Base-by-base conservation (phyloP, 1,140 invertebrate species). In the Drosophila kikkawai region DNA sequence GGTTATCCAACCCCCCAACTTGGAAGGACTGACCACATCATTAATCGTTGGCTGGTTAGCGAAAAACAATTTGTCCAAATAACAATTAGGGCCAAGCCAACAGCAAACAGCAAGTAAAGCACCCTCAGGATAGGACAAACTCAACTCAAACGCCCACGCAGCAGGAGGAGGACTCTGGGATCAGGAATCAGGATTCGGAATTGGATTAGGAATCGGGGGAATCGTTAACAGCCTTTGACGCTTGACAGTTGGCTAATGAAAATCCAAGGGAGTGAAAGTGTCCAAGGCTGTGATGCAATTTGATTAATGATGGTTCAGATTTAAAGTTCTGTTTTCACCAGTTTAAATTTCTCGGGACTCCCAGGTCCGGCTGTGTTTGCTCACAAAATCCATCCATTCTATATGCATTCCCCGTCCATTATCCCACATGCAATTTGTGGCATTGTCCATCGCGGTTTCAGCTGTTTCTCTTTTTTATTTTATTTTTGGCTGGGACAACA, bases 1-100 rank as follows among this genome's bases (percentile, higher is more conserved):
- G 60, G 56, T 13, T 50, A 51, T 32, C 29, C 63, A 42, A 45
- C 63, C 37, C 66, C 53, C 4, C 36, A 55, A 11, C 19, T 65
- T 42, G 26, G 19, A 15, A 37, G 36, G 60, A 75, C 74, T 81
- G 82, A 69, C 68, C 82, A 81, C 68, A 85, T 85, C 79, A 85
- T 85, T 85, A 85, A 85, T 85, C 78, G 74, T 70, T 73, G 42
- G 64, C 82, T 78, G 70, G 82, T 85, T 85, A 78, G 50, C 74
- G 78, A 59, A 85, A 85, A 85, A 85, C 82, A 85, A 85, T 85
- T 85, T 85, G 82, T 85, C 78, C 82, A 85, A 85, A 85, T 70
- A 81, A 85, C 82, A 84, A 84, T 84, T 84, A 84, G 55, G 73
- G 57, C 34, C 47, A 55, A 44, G 39, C 60, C 34, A 59, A 66